Base-by-base conservation (phyloP, 2,797 vertebrate genomes). In the Triplophysa bombifrons region DNA sequence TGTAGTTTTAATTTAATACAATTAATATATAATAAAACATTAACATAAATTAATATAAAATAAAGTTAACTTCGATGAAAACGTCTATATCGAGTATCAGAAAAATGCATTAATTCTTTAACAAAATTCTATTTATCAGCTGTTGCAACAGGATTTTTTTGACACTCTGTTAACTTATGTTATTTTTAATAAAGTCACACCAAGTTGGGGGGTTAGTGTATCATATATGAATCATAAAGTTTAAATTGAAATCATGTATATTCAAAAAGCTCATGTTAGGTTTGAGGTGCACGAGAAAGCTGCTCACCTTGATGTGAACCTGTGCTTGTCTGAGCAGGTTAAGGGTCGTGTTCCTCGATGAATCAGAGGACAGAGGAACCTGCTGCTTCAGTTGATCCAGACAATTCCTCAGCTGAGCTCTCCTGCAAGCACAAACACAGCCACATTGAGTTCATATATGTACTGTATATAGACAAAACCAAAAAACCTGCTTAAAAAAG, bases 381-480 rank as follows among this genome's bases (percentile, higher is more conserved):
- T 99, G 96, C 88, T 96, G 93, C 88, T 97, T 96, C 74, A 98
- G 92, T 88, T 97, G 94, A 86, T 98, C 97, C 89, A 98, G 88
- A 84, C 94, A 97, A 68, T 90, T 88, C 65, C 94, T 93, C 85
- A 98, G 92, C 90, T 97, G 97, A 74, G 96, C 97, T 84, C 97
- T 93, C 88, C 97, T 99, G 74, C n/a, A 73, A 72, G 12, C 46
- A 22, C 14, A 72, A 25, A 41, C 38, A 25, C 63, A 56, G 2
- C 1, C 5, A 5, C 30, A 41, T n/a, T 41, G 12, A 22, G 17
- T 6, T 20, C 2, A 25, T 16, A 1, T 30, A 19, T 69, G 2
- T 11, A 22, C 9, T 7, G 5, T 30, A 30, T 30, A 10, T 14
- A 58, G 16, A 20, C 16, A 38, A 72, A 38, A 41, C 50, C 38